Base-by-base conservation (phyloP, 2,113 vertebrate species). In the Gobiocypris rarus region DNA sequence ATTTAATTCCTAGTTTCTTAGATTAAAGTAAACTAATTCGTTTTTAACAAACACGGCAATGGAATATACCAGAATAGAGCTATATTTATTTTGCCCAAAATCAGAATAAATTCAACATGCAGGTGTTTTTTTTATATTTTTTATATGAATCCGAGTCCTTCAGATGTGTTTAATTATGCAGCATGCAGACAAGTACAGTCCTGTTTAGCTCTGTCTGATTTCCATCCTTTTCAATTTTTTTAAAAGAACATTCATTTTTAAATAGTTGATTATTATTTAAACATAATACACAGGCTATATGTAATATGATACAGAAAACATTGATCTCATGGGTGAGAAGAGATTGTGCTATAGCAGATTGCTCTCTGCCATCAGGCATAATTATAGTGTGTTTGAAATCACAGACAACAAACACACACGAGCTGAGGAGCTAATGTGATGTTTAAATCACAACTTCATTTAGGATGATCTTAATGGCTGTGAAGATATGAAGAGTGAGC, bases 261-360 rank as follows among this genome's bases (percentile, higher is more conserved):
- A 77, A 56, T 34, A 56, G 74, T n/a, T 24, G 58, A 24, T 38
- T 59, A 77, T 77, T 58, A 41, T 56, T 77, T 59, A 77, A 59
- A 41, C 31, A 58, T 77, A 22, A 38, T 77, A 13, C 0, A 19
- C 11, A n/a, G 34, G 34, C 52, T 38, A 41, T 15, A 41, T 77
- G 52, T 58, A 77, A 13, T 58, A 58, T 59, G 31, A 77, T 77
- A 77, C 54, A 2, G 52, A 59, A 58, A 77, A 77, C 31, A 77
- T 58, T 77, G 75, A 77, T 77, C 31, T 77, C 54, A 77, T 41
- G 75, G 31, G 75, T 77, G 75, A 77, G 28, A 75, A 31, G 74
- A 56, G 31, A 76, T n/a, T 38, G 28, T 75, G 74, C 74, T 26
- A 9, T n/a, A 56, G 13, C 50, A 31, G 24, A 22, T 76, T 76